Percentiles rank a stretch among this genome's conserved stretches.
Conservation (phyloP, 2,888 invertebrate species). For the Homarus gammarus region DNA sequence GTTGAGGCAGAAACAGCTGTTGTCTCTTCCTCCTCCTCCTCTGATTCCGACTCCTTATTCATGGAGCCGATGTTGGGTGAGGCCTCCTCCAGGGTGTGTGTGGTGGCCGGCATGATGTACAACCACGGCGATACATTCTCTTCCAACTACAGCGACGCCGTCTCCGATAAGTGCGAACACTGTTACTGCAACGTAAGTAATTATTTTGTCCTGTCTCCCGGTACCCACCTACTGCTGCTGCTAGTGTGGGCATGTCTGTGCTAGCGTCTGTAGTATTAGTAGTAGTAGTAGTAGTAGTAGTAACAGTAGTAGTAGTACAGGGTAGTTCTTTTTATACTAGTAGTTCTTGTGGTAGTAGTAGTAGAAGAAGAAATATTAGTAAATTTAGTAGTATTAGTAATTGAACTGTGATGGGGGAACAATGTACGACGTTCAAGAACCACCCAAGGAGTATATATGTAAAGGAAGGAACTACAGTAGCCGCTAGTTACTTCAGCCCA, state of each 20-base stretch:
- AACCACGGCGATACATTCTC: constrained; percentile 67
- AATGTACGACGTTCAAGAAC: too few relatives aligned
- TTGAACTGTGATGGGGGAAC: too few relatives aligned
- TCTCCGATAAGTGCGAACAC: constrained; percentile 51
- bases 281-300: background rate
- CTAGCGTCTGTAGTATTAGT: background rate
- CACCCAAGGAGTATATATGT: too few relatives aligned
- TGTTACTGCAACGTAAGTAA: constrained; percentile 65
- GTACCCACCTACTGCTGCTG: too few relatives aligned
- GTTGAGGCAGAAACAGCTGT: background rate
- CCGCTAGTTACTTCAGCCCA: too few relatives aligned
- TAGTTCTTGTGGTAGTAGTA: background rate
- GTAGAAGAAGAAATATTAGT: background rate
- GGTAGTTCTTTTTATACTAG: background rate
- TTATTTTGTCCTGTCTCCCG: background rate
- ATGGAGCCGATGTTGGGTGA: background rate
- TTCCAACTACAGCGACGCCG: constrained; percentile 52
- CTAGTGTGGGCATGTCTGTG: background rate
- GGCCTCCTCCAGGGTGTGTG: constrained; percentile 33
- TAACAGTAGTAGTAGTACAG: background rate
- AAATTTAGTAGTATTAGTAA: background rate
- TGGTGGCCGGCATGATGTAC: constrained; percentile 62
- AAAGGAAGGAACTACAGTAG: too few relatives aligned
- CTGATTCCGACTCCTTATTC: too few relatives aligned
- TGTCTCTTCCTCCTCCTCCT: too few relatives aligned